A percentile compares a stretch with the other conserved stretches of the same genome.
Evolutionary conservation across 2,113 vertebrate genomes (phyloP).

Genomic region (Heloderma charlesbogerti): DNA sequence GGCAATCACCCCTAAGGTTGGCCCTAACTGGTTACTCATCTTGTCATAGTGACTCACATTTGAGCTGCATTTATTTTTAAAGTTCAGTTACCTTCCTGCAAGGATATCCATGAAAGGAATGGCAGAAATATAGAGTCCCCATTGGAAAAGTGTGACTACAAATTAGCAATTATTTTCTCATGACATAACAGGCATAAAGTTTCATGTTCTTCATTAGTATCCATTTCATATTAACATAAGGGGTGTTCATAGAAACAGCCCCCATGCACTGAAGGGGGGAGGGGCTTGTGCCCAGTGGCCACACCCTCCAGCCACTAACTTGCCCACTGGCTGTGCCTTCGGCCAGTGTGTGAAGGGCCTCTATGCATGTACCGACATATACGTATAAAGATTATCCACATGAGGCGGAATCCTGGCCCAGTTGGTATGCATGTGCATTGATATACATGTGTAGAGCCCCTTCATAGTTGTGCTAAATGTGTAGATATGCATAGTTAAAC

Average conservation of each 20-base stretch:
- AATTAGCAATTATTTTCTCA: neutral
- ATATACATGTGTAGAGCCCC: neutral
- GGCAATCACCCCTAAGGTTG: too few relatives aligned
- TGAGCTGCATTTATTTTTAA: constrained; percentile 10
- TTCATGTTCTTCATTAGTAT: neutral
- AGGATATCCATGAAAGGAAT: neutral
- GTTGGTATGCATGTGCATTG: neutral
- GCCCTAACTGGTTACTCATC: too few relatives aligned
- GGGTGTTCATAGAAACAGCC: neutral
- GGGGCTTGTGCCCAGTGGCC: too few relatives aligned
- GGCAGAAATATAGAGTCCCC: too few relatives aligned
- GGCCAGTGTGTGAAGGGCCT: neutral
- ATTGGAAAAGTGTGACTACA: neutral
- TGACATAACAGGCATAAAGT: neutral
- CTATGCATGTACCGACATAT: neutral
- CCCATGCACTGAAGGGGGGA: neutral
- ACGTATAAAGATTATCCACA: neutral
- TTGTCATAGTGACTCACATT: neutral
- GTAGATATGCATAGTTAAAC: constrained; percentile 27
- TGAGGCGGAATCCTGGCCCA: neutral
- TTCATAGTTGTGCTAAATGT: neutral
- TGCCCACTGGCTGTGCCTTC: neutral
- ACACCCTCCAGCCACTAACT: neutral
- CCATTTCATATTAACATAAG: neutral
- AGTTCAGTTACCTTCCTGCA: neutral